Conservation (phyloP, 2,113 vertebrate genomes). For the Origma solitaria region DNA sequence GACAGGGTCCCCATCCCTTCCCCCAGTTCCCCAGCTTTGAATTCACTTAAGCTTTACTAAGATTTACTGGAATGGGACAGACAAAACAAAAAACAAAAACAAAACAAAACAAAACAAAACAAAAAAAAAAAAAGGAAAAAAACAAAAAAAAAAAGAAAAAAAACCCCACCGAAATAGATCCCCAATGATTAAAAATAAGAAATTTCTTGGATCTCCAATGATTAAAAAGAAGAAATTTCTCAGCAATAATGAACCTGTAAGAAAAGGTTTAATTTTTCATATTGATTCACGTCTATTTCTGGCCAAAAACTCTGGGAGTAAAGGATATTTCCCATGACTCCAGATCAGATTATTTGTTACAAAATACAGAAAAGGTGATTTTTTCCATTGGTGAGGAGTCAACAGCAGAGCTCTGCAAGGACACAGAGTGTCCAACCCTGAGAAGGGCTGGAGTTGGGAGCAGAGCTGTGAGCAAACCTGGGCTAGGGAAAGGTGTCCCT, state of each 20-base stretch:
- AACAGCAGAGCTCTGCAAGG: neutral
- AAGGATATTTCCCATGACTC: neutral
- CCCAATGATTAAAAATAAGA: too few species aligned
- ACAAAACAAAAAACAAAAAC: neutral
- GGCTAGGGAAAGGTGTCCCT: neutral
- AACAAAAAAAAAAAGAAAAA: too few species aligned
- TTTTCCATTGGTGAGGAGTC: neutral
- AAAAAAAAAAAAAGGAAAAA: too few species aligned
- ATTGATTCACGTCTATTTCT: neutral
- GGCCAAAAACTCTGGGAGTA: neutral
- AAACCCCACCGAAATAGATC: too few species aligned
- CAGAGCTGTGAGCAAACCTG: neutral
- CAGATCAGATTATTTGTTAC: neutral
- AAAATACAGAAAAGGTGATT: neutral
- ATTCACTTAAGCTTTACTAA: neutral
- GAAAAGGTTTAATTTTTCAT: neutral
- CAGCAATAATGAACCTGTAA: neutral
- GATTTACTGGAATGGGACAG: neutral
- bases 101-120: too few species aligned
- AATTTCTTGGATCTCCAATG: fast-evolving
- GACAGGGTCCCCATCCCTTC: neutral
- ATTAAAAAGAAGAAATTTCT: neutral
- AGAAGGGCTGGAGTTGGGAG: neutral
- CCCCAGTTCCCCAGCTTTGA: neutral
- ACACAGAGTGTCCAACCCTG: neutral